Conservation (phyloP, 1,140 invertebrate genomes). For the Argopecten irradians region DNA sequence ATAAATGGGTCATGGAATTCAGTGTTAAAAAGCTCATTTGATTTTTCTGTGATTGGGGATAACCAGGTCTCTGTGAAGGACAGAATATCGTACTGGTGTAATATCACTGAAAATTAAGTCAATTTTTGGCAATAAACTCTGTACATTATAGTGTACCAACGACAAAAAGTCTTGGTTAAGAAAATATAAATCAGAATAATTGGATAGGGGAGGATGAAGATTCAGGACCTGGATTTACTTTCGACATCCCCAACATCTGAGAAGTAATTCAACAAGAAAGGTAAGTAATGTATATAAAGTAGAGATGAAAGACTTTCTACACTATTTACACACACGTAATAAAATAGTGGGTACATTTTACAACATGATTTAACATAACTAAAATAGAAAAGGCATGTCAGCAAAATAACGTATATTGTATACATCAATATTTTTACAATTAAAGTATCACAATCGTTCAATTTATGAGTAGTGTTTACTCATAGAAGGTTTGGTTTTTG, state of each 20-base stretch:
- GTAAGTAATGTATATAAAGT: not conserved
- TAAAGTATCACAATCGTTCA: no score
- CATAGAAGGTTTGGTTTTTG: no score
- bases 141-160: not conserved
- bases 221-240: conserved; percentile 30
- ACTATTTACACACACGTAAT: no score
- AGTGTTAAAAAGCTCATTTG: not conserved
- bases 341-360: not conserved
- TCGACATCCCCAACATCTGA: conserved; percentile 24
- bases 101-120: not conserved
- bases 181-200: not conserved
- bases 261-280: not conserved
- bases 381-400: not conserved
- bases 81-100: not conserved
- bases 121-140: conserved; percentile 11
- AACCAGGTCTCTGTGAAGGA: conserved; percentile 29
- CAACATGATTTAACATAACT: not conserved
- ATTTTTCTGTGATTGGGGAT: not conserved
- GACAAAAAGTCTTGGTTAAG: not conserved
- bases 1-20: no score
- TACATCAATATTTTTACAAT: not conserved
- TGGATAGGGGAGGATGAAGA: not conserved
- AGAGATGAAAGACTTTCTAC: not conserved
- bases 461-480: no score
- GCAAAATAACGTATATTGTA: not conserved